phyloP scores from a whole-genome alignment of 2,113 vertebrate genomes.

The Passer domesticus region DNA sequence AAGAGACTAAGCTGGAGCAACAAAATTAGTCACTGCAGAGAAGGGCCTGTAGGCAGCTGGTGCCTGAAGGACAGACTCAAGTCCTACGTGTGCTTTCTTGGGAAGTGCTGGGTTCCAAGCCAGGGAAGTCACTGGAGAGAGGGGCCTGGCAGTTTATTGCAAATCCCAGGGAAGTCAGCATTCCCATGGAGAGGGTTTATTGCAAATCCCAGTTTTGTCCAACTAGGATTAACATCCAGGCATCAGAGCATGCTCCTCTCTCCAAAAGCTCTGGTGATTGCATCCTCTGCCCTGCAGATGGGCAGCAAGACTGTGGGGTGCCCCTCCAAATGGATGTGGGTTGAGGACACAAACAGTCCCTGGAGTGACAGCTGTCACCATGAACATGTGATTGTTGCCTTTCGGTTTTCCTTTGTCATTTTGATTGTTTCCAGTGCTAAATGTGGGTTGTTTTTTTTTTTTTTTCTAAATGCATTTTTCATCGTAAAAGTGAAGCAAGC shows the following conservation, averaged over 20 bases:
- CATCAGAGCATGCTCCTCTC: not conserved
- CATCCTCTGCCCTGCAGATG: not conserved
- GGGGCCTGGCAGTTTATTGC: not conserved
- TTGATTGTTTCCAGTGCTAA: not conserved
- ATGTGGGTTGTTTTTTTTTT: not conserved
- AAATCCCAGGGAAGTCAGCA: not conserved
- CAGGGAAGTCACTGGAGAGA: not conserved
- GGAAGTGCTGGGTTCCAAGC: not conserved
- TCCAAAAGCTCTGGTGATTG: not conserved
- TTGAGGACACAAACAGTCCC: not conserved
- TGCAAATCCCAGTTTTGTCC: not conserved
- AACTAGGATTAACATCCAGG: not conserved
- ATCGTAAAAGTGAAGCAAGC: not conserved
- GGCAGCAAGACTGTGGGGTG: not conserved
- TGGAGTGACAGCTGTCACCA: not conserved
- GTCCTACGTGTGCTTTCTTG: rapidly evolving
- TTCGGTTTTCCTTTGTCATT: not conserved
- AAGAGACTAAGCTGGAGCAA: constrained; percentile 31
- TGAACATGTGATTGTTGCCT: not conserved
- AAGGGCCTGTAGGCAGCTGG: not conserved
- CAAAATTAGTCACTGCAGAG: not conserved
- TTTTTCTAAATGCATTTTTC: not conserved
- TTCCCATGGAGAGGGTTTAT: not conserved
- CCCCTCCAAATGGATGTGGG: no score
- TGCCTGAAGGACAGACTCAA: not conserved